These are phyloP conservation scores for Wiebesia pumilae DNA, from an alignment of 1,140 invertebrate genomes.

Conservation along the genomic window DNA sequence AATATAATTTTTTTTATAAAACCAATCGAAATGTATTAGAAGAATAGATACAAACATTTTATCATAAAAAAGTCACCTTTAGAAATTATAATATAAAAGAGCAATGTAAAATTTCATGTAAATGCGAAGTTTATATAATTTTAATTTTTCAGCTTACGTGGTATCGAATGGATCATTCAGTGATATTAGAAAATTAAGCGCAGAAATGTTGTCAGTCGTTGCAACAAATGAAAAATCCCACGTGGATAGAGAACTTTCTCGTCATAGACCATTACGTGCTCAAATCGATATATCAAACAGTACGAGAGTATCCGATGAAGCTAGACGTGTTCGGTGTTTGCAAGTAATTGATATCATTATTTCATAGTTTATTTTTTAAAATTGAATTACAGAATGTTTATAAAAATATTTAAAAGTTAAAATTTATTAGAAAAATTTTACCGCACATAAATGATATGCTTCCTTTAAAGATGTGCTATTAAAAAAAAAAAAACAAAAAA, in stretches of 20 bases:
- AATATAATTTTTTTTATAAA: too few species aligned
- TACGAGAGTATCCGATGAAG: conserved; percentile 69
- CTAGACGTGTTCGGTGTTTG: conserved; percentile 68
- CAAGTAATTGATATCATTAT: conserved; percentile 58
- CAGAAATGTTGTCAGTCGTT: conserved; percentile 71
- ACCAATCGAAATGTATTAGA: too few species aligned
- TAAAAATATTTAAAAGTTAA: background rate
- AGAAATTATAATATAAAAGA: background rate
- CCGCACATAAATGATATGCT: too few species aligned
- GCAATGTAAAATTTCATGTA: too few species aligned
- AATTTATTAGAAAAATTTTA: too few species aligned
- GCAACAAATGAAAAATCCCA: conserved; percentile 59
- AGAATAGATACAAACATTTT: too few species aligned
- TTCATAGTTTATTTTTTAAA: background rate
- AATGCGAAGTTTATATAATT: background rate
- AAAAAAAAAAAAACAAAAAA: too few species aligned
- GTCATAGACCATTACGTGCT: conserved; percentile 62
- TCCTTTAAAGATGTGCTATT: too few species aligned
- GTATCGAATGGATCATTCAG: conserved; percentile 59
- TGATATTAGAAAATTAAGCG: conserved; percentile 60
- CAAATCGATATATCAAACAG: conserved; percentile 57
- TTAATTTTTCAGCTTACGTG: conserved; percentile 60
- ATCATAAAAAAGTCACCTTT: background rate
- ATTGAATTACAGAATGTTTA: background rate
- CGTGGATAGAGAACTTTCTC: conserved; percentile 64